phyloP scores from a whole-genome alignment of 2,797 vertebrate genomes.

The Lepus oiostolus region DNA sequence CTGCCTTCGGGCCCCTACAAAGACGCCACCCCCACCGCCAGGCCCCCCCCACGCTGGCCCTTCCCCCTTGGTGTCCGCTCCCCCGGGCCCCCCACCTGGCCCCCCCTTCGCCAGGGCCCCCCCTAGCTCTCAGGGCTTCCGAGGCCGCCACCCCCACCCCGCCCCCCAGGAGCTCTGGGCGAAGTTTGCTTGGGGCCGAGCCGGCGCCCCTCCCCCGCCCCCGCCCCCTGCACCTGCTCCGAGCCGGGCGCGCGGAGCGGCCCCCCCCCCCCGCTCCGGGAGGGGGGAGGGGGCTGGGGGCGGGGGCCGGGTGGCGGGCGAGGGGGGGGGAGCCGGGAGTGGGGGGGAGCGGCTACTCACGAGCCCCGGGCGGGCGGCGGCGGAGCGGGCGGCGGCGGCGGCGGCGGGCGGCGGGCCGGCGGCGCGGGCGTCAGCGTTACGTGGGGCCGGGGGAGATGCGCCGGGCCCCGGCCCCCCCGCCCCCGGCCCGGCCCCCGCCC shows the following conservation, averaged over 20 bases:
- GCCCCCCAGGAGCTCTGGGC: constrained; percentile 83
- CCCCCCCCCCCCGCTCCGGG: constrained; percentile 79
- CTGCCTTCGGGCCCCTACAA: constrained; percentile 83
- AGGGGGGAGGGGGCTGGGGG: constrained; percentile 56
- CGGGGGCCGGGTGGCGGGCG: constrained; percentile 61
- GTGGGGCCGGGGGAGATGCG: constrained; percentile 83
- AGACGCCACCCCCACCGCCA: constrained; percentile 67
- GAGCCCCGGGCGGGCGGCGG: constrained; percentile 80
- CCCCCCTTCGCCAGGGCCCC: constrained; percentile 44
- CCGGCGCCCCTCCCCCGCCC: constrained; percentile 83
- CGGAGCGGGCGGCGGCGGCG: constrained; percentile 72
- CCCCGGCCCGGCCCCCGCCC: constrained; percentile 82
- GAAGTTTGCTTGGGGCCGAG: constrained; percentile 88
- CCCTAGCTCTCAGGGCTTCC: constrained; percentile 67
- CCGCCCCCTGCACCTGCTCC: constrained; percentile 87
- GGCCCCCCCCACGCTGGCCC: constrained; percentile 61
- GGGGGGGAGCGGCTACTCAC: constrained; percentile 82
- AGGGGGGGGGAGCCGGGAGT: constrained; percentile 58
- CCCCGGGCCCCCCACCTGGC: constrained; percentile 45
- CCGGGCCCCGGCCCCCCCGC: constrained; percentile 82
- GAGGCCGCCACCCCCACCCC: constrained; percentile 74
- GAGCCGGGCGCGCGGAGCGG: constrained; percentile 81
- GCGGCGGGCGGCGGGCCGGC: constrained; percentile 82
- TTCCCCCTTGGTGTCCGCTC: constrained; percentile 62
- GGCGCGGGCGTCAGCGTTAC: constrained; percentile 83